Conservation (phyloP, 2,113 vertebrate species). For the Nicator chloris region DNA sequence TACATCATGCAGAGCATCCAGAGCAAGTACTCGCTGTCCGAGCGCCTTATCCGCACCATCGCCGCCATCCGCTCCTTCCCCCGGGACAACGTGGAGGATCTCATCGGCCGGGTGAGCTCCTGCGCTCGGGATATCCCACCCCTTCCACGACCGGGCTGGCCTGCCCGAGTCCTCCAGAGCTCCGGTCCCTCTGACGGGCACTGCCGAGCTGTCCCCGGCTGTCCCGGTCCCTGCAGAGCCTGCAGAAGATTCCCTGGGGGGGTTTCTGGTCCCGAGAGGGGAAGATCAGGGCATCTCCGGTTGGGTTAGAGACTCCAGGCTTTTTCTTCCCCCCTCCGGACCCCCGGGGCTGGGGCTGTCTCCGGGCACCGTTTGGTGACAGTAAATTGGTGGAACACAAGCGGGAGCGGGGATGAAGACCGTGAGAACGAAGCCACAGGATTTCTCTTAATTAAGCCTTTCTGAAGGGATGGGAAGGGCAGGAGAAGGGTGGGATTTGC, state of each 20-base stretch:
- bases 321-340: neutral
- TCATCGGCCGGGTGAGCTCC: constrained; percentile 85
- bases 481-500: neutral
- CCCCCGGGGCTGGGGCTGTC: neutral
- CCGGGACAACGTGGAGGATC: constrained; percentile 93
- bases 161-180: no score
- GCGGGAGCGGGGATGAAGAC: neutral
- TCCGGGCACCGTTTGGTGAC: neutral
- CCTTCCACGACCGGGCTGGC: neutral
- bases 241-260: neutral
- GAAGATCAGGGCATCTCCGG: neutral
- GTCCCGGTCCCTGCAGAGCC: neutral
- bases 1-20: constrained; percentile 97
- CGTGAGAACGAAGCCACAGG: neutral
- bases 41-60: constrained; percentile 94
- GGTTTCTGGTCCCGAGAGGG: neutral
- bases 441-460: neutral
- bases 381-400: neutral
- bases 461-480: neutral
- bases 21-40: constrained; percentile 95
- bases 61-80: constrained; percentile 95
- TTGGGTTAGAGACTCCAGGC: neutral
- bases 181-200: neutral
- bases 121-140: fast-evolving
- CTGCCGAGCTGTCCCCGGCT: neutral